A percentile compares a stretch with the other conserved stretches of the same genome.
These are phyloP conservation scores for Cyclina sinensis DNA, from an alignment of 1,140 invertebrate genomes.

Conservation along the genomic window DNA sequence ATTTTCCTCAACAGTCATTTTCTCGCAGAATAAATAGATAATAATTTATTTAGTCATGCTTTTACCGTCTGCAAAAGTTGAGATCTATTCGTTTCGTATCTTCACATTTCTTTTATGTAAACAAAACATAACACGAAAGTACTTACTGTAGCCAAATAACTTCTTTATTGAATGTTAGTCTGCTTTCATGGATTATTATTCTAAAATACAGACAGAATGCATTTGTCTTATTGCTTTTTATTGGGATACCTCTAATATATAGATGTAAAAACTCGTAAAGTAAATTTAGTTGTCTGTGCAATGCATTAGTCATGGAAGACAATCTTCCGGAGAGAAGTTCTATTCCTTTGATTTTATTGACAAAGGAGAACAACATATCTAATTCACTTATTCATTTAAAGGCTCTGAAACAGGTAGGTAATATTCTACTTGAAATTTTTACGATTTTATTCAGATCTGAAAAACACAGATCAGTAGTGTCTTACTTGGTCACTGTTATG, in stretches of 20 bases:
- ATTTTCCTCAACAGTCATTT: too few relatives aligned
- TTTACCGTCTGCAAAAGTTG: too few relatives aligned
- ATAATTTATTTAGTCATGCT: too few relatives aligned
- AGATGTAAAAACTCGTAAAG: neutral
- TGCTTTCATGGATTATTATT: neutral
- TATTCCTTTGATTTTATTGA: neutral
- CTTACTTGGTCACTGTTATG: too few relatives aligned
- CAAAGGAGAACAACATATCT: too few relatives aligned
- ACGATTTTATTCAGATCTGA: too few relatives aligned
- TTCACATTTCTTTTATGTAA: neutral
- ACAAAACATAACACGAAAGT: neutral
- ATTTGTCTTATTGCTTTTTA: slow-evolving; percentile 29
- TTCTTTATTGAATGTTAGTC: neutral
- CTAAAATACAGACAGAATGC: slow-evolving; percentile 18
- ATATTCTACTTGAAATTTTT: too few relatives aligned
- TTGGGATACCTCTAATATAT: slow-evolving; percentile 13
- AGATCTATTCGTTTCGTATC: too few relatives aligned
- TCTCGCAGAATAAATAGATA: too few relatives aligned
- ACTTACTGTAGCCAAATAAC: neutral
- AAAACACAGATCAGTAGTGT: too few relatives aligned
- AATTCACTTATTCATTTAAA: too few relatives aligned
- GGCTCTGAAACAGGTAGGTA: too few relatives aligned
- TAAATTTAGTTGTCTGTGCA: neutral
- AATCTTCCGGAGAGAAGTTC: neutral
- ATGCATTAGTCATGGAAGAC: neutral